Base-by-base conservation (phyloP, 2,113 vertebrate species). In the Peucedramus taeniatus region DNA sequence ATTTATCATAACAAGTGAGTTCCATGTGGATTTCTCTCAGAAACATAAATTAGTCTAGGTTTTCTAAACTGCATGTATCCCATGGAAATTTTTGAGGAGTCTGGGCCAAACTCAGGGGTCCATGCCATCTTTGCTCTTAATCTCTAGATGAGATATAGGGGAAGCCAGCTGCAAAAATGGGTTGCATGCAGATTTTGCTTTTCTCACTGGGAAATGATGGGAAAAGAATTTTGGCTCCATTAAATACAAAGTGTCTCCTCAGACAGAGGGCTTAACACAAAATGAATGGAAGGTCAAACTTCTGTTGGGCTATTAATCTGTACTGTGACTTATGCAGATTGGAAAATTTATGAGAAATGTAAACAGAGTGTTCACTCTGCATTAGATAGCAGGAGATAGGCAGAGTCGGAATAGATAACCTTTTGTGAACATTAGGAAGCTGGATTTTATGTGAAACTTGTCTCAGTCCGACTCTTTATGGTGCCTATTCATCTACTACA, bases 271-370 rank as follows among this genome's bases (percentile, higher is more conserved):
- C 61, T 87, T 93, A 94, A 91, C 37, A 70, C 54, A 96, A 94
- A 97, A 96, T 77, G 72, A 97, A 97, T 96, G 82, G 97, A 94
- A 94, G 97, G 96, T 97, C 97, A 96, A 95, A 96, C 70, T 96
- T 96, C 66, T 93, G 89, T 68, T 64, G 76, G 91, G 93, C 90
- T 96, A 96, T 96, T 97, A 95, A 97, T 96, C 96, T 97, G 92
- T 77, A 80, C 86, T 93, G 95, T 6, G 51, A 95, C 88, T 94
- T 97, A 97, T 87, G 94, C 90, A 97, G 95, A 96, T 94, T 65
- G 84, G 81, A 97, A 97, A 96, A 93, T 87, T 94, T 68, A 97
- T 95, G 90, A 95, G 95, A 97, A 94, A 96, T 78, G 93, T 97
- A 97, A 96, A 96, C 96, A 96, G 78, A 95, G 79, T 53, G 72